Conservation (phyloP, 1,140 invertebrate genomes). For the Hypsibius dujardini region DNA sequence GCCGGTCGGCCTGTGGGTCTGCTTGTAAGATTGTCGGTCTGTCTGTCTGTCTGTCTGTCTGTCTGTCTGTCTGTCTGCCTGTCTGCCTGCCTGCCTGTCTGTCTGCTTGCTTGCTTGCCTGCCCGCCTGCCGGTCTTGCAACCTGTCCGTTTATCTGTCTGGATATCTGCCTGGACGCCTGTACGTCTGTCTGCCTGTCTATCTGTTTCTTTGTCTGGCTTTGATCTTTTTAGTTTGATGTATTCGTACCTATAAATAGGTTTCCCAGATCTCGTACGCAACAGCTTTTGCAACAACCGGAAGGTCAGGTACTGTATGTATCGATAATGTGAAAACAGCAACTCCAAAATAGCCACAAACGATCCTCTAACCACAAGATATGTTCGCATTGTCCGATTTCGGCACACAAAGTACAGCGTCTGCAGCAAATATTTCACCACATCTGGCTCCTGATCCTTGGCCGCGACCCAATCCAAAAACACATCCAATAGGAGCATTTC, state of each 20-base stretch:
- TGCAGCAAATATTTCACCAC: background rate
- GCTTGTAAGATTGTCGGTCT: too few species aligned
- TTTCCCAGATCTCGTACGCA: background rate
- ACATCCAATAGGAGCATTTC: background rate
- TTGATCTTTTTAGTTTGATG: background rate
- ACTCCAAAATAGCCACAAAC: background rate
- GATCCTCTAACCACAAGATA: background rate
- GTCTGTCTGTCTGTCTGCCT: too few species aligned
- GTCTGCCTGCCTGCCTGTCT: too few species aligned
- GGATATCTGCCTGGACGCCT: background rate
- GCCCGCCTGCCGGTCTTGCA: too few species aligned
- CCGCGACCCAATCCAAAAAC: background rate
- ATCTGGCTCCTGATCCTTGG: background rate
- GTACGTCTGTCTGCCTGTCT: background rate
- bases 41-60: too few species aligned
- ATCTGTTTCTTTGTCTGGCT: background rate
- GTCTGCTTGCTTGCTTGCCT: too few species aligned
- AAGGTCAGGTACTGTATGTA: slow-evolving; percentile 1
- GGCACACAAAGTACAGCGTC: background rate
- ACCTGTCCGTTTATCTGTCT: background rate
- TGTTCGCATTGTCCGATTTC: background rate
- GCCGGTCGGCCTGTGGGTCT: too few species aligned
- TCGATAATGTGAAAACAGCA: background rate
- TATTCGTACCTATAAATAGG: background rate
- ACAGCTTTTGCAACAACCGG: background rate